A percentile compares a stretch with the other conserved stretches of the same genome.
Evolutionary conservation across 2,797 vertebrate species (phyloP).

Genomic region (Channa striata): DNA sequence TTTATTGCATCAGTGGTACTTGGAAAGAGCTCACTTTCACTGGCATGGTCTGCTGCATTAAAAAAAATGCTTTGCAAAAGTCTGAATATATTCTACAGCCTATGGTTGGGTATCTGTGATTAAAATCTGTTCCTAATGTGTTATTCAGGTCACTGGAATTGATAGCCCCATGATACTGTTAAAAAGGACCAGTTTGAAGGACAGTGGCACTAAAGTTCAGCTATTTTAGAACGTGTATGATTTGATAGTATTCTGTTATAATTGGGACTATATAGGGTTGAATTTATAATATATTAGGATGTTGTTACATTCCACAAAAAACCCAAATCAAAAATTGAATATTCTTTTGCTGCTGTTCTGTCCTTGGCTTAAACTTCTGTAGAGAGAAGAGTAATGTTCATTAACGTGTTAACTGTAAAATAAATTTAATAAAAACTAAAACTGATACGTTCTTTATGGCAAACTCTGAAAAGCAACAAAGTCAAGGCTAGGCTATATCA

Average conservation of each 20-base stretch:
- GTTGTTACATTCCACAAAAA: too few relatives aligned
- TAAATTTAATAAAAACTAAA: not conserved
- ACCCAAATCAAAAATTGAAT: not conserved
- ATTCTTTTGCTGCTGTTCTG: not conserved
- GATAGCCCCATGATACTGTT: not conserved
- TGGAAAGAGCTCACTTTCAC: too few relatives aligned
- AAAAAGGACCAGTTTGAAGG: too few relatives aligned
- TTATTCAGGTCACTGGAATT: not conserved
- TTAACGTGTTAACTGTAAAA: not conserved
- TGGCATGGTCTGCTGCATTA: too few relatives aligned
- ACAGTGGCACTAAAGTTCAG: not conserved
- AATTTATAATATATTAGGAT: not conserved
- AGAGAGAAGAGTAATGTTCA: not conserved
- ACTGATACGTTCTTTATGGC: not conserved
- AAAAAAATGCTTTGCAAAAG: too few relatives aligned
- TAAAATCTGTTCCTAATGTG: not conserved
- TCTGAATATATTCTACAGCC: too few relatives aligned
- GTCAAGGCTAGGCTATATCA: too few relatives aligned
- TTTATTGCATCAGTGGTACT: too few relatives aligned
- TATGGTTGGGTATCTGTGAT: too few relatives aligned
- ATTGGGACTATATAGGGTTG: not conserved
- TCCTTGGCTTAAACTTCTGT: not conserved
- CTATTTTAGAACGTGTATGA: not conserved
- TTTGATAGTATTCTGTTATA: not conserved
- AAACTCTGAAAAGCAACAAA: not conserved